Conservation (phyloP, 2,113 vertebrate genomes). For the Pavo muticus region DNA sequence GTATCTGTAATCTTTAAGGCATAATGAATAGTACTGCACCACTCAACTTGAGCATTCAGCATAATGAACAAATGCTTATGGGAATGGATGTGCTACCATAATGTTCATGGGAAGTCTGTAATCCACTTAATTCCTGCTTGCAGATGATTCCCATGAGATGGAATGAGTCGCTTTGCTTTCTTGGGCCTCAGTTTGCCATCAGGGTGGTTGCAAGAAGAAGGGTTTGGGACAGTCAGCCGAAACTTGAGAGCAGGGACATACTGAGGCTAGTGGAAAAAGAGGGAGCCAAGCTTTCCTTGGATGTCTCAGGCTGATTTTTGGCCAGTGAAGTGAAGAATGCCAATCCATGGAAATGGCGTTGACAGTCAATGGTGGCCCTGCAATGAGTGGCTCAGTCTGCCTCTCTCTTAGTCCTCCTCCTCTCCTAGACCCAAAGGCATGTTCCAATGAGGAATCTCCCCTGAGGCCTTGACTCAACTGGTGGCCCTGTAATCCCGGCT, state of each 20-base stretch:
- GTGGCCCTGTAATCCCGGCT: not conserved
- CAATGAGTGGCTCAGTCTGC: not conserved
- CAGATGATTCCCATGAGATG: not conserved
- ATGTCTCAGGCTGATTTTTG: not conserved
- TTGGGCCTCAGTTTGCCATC: not conserved
- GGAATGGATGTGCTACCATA: not conserved
- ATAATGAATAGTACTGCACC: not conserved
- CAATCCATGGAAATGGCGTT: not conserved
- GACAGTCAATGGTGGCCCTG: no score
- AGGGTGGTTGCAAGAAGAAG: not conserved
- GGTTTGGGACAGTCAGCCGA: not conserved
- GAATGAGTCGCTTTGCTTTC: not conserved
- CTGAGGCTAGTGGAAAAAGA: not conserved
- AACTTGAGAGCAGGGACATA: not conserved
- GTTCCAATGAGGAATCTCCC: not conserved
- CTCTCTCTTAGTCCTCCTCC: no score
- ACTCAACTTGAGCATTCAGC: accelerated
- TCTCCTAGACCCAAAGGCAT: not conserved
- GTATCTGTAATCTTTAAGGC: not conserved
- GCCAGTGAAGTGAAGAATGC: not conserved
- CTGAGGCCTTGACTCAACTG: constrained; percentile 13
- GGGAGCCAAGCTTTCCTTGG: accelerated
- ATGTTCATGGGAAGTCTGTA: not conserved
- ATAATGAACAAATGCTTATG: accelerated
- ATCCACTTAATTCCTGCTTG: constrained; percentile 25